Percentiles rank a stretch among this genome's conserved stretches.
phyloP scores from a whole-genome alignment of 2,888 invertebrate genomes.

The Drosophila anomalipes region DNA sequence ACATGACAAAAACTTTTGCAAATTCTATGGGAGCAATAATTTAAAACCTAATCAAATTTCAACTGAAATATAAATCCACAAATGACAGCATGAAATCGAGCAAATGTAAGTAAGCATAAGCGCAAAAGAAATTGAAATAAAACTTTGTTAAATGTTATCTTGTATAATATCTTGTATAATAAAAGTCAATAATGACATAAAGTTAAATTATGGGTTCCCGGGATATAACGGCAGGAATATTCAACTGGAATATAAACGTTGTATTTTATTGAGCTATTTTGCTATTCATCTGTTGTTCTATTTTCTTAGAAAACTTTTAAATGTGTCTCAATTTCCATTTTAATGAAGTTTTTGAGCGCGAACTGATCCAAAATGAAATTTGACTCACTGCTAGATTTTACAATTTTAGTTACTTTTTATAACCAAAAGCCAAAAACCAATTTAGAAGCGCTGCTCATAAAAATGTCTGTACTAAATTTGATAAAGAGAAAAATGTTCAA shows the following conservation, averaged over 20 bases:
- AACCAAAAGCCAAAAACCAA: background rate
- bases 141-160: background rate
- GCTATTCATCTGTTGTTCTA: background rate
- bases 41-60: slow-evolving; percentile 26
- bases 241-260: background rate
- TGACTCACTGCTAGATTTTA: too few species aligned
- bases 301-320: background rate
- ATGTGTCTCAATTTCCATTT: background rate
- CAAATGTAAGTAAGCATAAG: background rate
- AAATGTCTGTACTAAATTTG: background rate
- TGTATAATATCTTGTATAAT: background rate
- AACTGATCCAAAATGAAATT: background rate
- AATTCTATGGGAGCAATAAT: slow-evolving; percentile 8
- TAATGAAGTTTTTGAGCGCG: background rate
- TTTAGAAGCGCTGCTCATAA: background rate
- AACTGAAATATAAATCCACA: slow-evolving; percentile 2
- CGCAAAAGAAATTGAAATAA: background rate
- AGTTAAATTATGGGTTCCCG: background rate
- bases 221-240: background rate
- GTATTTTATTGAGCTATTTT: background rate
- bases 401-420: background rate
- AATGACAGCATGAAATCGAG: slow-evolving; percentile 13
- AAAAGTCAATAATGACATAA: background rate
- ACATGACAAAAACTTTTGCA: background rate
- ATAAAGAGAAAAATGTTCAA: background rate